These are phyloP conservation scores for Dicentrarchus labrax DNA, from an alignment of 2,113 vertebrate genomes.

Conservation along the genomic window DNA sequence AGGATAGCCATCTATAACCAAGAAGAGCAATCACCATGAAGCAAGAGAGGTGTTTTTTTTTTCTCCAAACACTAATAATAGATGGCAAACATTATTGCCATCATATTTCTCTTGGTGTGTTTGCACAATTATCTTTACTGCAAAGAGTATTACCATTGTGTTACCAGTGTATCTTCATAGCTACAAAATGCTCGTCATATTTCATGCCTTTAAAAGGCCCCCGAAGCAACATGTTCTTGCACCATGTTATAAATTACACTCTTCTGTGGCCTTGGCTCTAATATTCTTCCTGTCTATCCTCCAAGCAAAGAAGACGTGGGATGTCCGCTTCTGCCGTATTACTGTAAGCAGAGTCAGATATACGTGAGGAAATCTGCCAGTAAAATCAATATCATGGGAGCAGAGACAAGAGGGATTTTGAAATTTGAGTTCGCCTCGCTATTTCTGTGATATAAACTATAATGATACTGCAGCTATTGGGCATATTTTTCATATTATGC, in stretches of 20 bases:
- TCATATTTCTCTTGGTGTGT: slow-evolving; percentile 50
- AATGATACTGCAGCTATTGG: neutral
- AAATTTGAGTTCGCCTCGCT: neutral
- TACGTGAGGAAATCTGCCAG: neutral
- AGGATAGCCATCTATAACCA: slow-evolving; percentile 53
- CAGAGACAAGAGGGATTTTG: neutral
- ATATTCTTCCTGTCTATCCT: slow-evolving; percentile 30
- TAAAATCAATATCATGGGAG: neutral
- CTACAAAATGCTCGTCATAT: slow-evolving; percentile 9
- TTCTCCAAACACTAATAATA: slow-evolving; percentile 16
- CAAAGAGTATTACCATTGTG: slow-evolving; percentile 31
- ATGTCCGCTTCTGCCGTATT: neutral
- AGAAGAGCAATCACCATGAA: slow-evolving; percentile 44
- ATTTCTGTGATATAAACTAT: neutral
- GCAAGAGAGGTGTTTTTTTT: slow-evolving; percentile 16
- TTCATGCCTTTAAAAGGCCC: slow-evolving; percentile 57
- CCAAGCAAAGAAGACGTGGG: slow-evolving; percentile 1
- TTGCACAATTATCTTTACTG: slow-evolving; percentile 47
- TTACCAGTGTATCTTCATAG: slow-evolving; percentile 36
- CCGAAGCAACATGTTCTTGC: slow-evolving; percentile 57
- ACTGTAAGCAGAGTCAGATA: slow-evolving; percentile 1
- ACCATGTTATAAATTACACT: slow-evolving; percentile 34
- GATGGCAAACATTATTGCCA: slow-evolving; percentile 49
- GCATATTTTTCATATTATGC: neutral
- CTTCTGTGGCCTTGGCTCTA: slow-evolving; percentile 23